A percentile compares a stretch with the other conserved stretches of the same genome.
Conservation (phyloP, 2,888 invertebrate genomes). For the Loripinus fragilis region DNA sequence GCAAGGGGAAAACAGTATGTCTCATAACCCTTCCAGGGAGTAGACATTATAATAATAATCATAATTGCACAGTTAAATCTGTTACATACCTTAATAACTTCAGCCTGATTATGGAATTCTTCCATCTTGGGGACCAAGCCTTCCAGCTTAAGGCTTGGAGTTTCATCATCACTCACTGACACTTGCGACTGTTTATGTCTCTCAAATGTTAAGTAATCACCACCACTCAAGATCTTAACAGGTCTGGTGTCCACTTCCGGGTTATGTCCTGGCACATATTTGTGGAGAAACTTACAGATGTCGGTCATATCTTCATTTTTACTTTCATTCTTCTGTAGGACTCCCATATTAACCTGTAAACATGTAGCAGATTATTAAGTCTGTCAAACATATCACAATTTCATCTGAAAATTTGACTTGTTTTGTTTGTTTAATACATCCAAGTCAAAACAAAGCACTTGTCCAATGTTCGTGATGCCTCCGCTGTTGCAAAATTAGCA, state of each 20-base stretch:
- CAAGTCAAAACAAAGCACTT: not conserved
- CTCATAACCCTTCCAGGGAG: too few species aligned
- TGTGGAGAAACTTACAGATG: constrained; percentile 36
- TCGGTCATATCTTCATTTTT: constrained; percentile 40
- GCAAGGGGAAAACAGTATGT: too few species aligned
- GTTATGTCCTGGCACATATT: constrained; percentile 42
- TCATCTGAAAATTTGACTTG: not conserved
- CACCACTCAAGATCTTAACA: too few species aligned
- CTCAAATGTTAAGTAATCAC: constrained; percentile 30
- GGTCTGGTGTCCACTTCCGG: constrained; percentile 12
- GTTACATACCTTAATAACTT: constrained; percentile 34
- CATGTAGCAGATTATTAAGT: not conserved
- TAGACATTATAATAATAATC: too few species aligned
- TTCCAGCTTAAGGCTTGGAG: constrained; percentile 38
- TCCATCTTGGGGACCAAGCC: constrained; percentile 41
- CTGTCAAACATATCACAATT: not conserved
- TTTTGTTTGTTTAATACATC: not conserved
- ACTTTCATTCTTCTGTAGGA: constrained; percentile 41
- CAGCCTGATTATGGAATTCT: constrained; percentile 47
- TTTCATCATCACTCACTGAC: constrained; percentile 33
- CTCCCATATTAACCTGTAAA: constrained; percentile 34
- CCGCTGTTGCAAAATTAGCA: not conserved
- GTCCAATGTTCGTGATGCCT: too few species aligned
- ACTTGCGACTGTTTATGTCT: constrained; percentile 24
- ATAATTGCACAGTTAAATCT: too few species aligned